Conservation (phyloP, 2,797 vertebrate species). For the Danio albolineatus region DNA sequence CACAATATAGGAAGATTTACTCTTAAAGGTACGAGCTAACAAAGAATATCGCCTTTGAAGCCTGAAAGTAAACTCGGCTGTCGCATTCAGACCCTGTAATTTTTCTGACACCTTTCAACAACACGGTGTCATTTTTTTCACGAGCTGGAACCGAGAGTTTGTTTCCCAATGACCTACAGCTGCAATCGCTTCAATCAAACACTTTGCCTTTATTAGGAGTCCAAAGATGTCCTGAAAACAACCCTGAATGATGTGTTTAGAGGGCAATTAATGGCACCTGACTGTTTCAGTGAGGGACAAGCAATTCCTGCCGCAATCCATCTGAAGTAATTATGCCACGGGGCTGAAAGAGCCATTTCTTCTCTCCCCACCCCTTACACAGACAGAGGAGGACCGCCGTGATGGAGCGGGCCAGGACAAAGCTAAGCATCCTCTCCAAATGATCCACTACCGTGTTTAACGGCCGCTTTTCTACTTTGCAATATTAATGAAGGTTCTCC, state of each 20-base stretch:
- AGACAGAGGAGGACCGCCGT: conserved; percentile 67
- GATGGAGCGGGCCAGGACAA: conserved; percentile 71
- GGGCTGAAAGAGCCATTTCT: conserved; percentile 60
- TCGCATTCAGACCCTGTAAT: neutral
- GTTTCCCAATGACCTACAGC: conserved; percentile 65
- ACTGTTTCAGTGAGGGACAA: conserved; percentile 78
- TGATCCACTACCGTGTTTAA: conserved; percentile 74
- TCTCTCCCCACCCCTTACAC: conserved; percentile 57
- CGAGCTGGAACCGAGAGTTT: conserved; percentile 36
- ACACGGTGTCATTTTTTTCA: conserved; percentile 23
- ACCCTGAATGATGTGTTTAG: conserved; percentile 71
- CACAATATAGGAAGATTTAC: conserved; percentile 22
- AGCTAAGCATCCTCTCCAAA: conserved; percentile 72
- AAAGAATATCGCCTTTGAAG: conserved; percentile 1
- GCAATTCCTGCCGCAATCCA: conserved; percentile 77
- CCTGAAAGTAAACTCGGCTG: neutral
- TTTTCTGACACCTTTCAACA: conserved; percentile 43
- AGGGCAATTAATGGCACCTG: conserved; percentile 75
- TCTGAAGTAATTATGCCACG: conserved; percentile 78
- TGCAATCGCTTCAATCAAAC: conserved; percentile 73
- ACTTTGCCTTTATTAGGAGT: conserved; percentile 74
- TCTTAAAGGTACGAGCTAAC: neutral
- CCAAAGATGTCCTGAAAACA: conserved; percentile 73
- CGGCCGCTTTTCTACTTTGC: conserved; percentile 61
- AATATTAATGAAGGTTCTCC: conserved; percentile 65